These are phyloP conservation scores for Calypte anna DNA, from an alignment of 2,113 vertebrate species.

Conservation along the genomic window DNA sequence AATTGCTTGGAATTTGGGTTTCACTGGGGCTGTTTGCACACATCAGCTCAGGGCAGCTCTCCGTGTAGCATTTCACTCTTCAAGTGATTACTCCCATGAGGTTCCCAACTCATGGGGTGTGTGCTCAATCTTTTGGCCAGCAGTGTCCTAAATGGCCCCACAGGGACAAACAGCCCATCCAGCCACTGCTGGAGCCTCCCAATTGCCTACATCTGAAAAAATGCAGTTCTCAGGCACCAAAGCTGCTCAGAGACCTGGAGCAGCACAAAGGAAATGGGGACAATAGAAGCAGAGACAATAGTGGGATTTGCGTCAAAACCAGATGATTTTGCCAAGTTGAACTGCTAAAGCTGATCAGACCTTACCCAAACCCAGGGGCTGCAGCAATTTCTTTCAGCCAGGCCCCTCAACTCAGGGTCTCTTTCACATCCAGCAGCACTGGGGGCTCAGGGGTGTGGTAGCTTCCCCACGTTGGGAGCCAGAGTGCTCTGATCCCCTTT, in stretches of 20 bases:
- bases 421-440: rapidly evolving
- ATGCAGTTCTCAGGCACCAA: background rate
- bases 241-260: background rate
- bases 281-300: conserved; percentile 56
- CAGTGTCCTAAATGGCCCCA: background rate
- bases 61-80: background rate
- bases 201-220: background rate
- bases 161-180: background rate
- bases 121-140: background rate
- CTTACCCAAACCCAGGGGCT: background rate
- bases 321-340: background rate
- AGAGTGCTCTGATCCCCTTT: background rate
- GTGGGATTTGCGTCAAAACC: conserved; percentile 44
- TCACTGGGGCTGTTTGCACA: background rate
- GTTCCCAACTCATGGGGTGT: background rate
- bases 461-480: background rate
- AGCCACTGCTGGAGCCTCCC: background rate
- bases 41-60: background rate
- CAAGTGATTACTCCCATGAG: background rate
- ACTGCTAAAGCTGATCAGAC: background rate
- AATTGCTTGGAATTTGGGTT: background rate
- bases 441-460: rapidly evolving
- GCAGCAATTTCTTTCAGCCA: background rate
- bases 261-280: conserved; percentile 33
- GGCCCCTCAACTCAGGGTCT: background rate